Base-by-base conservation (phyloP, 2,113 vertebrate species). In the Centropus bengalensis region DNA sequence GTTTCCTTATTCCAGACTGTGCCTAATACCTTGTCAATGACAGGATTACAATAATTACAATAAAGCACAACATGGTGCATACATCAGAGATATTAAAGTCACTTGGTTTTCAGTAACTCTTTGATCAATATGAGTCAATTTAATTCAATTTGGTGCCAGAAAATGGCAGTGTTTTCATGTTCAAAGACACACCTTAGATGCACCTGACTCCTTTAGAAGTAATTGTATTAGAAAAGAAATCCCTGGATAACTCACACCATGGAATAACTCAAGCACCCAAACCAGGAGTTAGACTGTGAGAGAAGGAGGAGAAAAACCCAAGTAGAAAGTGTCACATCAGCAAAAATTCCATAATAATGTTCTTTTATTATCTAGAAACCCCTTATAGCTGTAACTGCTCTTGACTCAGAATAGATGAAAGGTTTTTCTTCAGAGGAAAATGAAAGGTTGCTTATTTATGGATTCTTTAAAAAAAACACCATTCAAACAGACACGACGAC, bases 101-200 rank as follows among this genome's bases (percentile, higher is more conserved):
- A 81, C 74, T 95, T 49, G 14, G 8, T 60, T 59, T 95, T 94
- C 49, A 62, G 47, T 28, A 91, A 44, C 12, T 62, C 51, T 92
- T 91, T 96, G 78, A 86, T 90, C 88, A 93, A 64, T 83, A 55
- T 59, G 83, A 89, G 68, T 70, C 45, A 86, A 63, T 74, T 93
- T 77, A 74, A 90, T 91, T 78, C 75, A 88, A 75, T 78, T 22
- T 36, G 44, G 21, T 79, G 60, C 47, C 51, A 73, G 44, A 88
- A 86, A 79, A 45, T 4, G 7, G 36, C n/a, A 64, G 27, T 73
- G 36, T 91, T 76, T 91, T 76, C 49, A 27, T n/a, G 22, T 32
- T 28, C 30, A 59, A 84, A 74, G 33, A 54, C 8, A 89, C 20
- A 33, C 27, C 79, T 80, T 60, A 74, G 54, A 40, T 70, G 47